Evolutionary conservation across 2,113 vertebrate genomes (phyloP).

Genomic region (Cyprinodon variegatus): DNA sequence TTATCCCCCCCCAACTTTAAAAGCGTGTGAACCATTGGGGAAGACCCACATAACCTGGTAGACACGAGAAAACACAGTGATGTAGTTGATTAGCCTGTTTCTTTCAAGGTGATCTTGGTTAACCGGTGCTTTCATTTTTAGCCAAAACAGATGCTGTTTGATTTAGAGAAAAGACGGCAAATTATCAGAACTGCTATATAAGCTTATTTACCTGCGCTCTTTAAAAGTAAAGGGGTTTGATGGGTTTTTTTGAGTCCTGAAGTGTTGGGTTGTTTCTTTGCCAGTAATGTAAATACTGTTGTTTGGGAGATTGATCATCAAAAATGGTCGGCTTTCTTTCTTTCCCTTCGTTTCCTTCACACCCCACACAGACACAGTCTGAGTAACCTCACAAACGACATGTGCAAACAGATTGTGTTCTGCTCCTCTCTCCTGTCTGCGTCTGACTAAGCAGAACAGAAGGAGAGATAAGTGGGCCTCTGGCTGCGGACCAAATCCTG

Average conservation of each 20-base stretch:
- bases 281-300: background rate
- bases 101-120: background rate
- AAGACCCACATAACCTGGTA: constrained; percentile 17
- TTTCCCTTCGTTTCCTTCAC: too few species aligned
- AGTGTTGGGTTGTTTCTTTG: background rate
- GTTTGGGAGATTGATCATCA: background rate
- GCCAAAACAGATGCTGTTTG: background rate
- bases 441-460: background rate
- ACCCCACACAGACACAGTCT: background rate
- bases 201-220: background rate
- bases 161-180: background rate
- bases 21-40: background rate
- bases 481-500: background rate
- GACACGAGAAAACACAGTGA: background rate
- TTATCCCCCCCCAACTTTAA: constrained; percentile 12
- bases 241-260: background rate
- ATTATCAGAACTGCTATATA: background rate
- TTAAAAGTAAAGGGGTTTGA: background rate
- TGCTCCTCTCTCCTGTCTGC: background rate
- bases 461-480: background rate
- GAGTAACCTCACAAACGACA: background rate
- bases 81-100: background rate
- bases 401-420: background rate
- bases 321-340: background rate
- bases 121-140: background rate